Base-by-base conservation (phyloP, 2,113 vertebrate genomes). In the Oenanthe oenanthe region DNA sequence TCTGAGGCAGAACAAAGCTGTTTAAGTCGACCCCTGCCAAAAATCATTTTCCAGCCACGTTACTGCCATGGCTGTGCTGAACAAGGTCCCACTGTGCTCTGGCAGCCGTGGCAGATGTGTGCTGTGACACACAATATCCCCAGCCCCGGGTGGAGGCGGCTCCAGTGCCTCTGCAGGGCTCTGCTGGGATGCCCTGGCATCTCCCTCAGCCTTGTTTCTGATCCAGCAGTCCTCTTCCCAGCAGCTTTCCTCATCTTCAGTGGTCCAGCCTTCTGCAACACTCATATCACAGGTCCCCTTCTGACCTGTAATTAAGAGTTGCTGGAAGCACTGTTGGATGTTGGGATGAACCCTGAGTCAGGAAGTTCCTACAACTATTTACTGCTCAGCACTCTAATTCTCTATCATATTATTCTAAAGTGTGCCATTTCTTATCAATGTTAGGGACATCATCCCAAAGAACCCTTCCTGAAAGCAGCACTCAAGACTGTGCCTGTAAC, bases 61-160 rank as follows among this genome's bases (percentile, higher is more conserved):
- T 89, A 67, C 51, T 84, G 31, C 36, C 29, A 12, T 3, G 91
- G 65, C 79, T 86, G 68, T 57, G 79, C 79, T 84, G 95, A 86
- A 88, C 91, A 92, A 94, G 66, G 88, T 92, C 75, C 72, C 78
- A 45, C 38, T 93, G 90, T 88, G 26, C 74, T 88, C 54, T 29
- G 56, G 83, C 68, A 96, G 93, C 79, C 6, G 61, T 51, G 83
- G 79, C 76, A 94, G 71, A 71, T 50, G 72, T 71, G 74, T 56
- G 62, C 36, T 65, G 57, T 2, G 36, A 85, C 71, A 96, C 89
- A 93, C 42, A 88, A 42, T 83, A 47, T 82, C 51, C 88, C 58
- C 31, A 3, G 0, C 15, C 7, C 14, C 4, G 20, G 4, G 43
- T 20, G 15, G 34, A 36, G 34, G 43, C 29, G 48, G 48, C 58